Percentiles rank a stretch among this genome's conserved stretches.
Evolutionary conservation across 2,797 vertebrate genomes (phyloP).

Genomic region (Esox masquinongy): DNA sequence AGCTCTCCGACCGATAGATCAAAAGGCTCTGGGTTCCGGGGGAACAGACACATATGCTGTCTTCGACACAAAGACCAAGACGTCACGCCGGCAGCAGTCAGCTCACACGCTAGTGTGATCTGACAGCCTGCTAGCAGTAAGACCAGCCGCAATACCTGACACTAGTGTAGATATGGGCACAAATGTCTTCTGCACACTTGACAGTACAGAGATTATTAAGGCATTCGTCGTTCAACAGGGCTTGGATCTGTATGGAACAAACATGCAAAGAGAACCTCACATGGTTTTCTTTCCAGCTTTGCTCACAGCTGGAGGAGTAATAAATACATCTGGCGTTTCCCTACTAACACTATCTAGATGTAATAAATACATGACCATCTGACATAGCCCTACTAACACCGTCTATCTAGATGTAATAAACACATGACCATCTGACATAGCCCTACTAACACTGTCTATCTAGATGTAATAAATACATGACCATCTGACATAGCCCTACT

Average conservation of each 20-base stretch:
- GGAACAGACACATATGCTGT: conserved; percentile 44
- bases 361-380: too few relatives aligned
- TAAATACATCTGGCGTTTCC: conserved; percentile 14
- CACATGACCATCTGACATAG: too few relatives aligned
- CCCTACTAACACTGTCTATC: too few relatives aligned
- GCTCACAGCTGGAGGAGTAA: neutral
- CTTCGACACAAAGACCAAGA: conserved; percentile 40
- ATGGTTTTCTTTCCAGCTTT: too few relatives aligned
- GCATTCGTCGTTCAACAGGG: neutral
- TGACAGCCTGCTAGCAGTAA: conserved; percentile 37
- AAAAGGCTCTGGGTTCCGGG: conserved; percentile 32
- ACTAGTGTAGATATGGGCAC: neutral
- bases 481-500: too few relatives aligned
- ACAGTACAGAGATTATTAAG: neutral
- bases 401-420: too few relatives aligned
- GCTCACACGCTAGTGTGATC: conserved; percentile 48
- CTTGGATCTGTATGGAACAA: too few relatives aligned
- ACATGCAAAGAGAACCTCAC: too few relatives aligned
- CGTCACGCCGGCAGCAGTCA: conserved; percentile 41
- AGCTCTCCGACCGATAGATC: neutral
- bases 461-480: too few relatives aligned
- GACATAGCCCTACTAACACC: too few relatives aligned
- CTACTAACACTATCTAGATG: too few relatives aligned
- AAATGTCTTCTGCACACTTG: neutral
- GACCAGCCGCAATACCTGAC: neutral